These are phyloP conservation scores for Homalodisca vitripennis DNA, from an alignment of 1,140 invertebrate species.

Conservation along the genomic window DNA sequence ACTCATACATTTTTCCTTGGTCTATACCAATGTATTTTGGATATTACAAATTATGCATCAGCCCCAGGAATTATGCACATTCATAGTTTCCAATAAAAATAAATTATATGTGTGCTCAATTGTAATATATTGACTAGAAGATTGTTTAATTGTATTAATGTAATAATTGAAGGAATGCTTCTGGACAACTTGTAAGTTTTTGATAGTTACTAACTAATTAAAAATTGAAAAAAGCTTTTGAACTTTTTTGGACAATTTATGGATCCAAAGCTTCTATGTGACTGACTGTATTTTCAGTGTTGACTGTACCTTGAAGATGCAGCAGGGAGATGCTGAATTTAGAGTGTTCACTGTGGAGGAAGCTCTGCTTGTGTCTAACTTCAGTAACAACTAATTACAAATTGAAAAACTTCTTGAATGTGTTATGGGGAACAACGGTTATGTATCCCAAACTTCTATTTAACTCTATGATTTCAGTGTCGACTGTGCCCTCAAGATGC, in stretches of 20 bases:
- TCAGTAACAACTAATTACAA: slow-evolving; percentile 41
- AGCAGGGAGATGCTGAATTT: slow-evolving; percentile 51
- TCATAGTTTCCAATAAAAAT: too few species aligned
- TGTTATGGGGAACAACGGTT: background rate
- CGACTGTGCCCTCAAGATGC: slow-evolving; percentile 55
- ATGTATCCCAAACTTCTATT: background rate
- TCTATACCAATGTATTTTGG: too few species aligned
- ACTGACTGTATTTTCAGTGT: slow-evolving; percentile 47
- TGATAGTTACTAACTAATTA: background rate
- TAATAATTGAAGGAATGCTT: too few species aligned
- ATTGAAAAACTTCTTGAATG: background rate
- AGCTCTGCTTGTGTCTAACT: slow-evolving; percentile 50
- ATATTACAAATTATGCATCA: too few species aligned
- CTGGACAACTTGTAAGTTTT: background rate
- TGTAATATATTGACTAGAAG: too few species aligned
- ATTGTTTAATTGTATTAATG: too few species aligned
- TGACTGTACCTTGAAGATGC: slow-evolving; percentile 55
- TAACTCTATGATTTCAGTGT: slow-evolving; percentile 47
- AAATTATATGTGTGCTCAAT: too few species aligned
- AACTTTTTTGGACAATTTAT: background rate
- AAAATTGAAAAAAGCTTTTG: background rate
- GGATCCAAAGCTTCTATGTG: background rate
- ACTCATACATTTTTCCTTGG: too few species aligned
- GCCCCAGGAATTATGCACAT: too few species aligned
- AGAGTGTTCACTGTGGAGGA: slow-evolving; percentile 58